Evolutionary conservation across 2,797 vertebrate species (phyloP), one percentile per base, ranked within the genome.

Genomic region (Sylvia borin): DNA sequence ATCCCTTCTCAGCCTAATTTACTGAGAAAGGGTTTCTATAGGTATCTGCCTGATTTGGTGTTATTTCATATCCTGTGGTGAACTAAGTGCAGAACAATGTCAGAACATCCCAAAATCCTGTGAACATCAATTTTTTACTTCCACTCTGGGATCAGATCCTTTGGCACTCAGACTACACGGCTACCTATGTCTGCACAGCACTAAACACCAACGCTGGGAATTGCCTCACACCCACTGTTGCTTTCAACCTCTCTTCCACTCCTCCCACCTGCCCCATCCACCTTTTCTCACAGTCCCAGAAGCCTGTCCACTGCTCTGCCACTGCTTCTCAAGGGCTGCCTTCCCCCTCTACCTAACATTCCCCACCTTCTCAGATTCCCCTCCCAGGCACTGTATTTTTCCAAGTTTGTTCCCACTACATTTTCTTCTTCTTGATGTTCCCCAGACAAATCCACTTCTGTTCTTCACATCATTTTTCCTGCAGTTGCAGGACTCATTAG

Each of bases 121-220:
- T 83, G 66, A 93, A 85, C 87, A 90, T 75, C 32, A 31, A 53
- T 80, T 86, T 93, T 79, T 88, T 17, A 74, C 67, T 85, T 90
- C 50, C 47, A 13, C 76, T 84, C 43, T 72, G 65, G 73, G 34
- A 84, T 70, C 71, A 88, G 36, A 73, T 21, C n/a, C 51, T 74
- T 65, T 43, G n/a, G 10, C 20, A 9, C 88, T 77, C 61, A 85
- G 42, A 47, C 32, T 45, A 57, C 13, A 10, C 36, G 36, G 15
- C 42, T 80, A 48, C 25, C 62, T 76, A 7, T 38, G 21, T 62
- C 64, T 90, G 65, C 84, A 68, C 53, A 85, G 62, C 13, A 12
- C 51, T 26, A 71, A 81, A 71, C 76, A 42, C 0, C 3, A 50
- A 40, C 68, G 36, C 16, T 57, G 17, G 58, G 22, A 77, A 51